Base-by-base conservation (phyloP, 2,113 vertebrate genomes). In the Tachysurus fulvidraco region DNA sequence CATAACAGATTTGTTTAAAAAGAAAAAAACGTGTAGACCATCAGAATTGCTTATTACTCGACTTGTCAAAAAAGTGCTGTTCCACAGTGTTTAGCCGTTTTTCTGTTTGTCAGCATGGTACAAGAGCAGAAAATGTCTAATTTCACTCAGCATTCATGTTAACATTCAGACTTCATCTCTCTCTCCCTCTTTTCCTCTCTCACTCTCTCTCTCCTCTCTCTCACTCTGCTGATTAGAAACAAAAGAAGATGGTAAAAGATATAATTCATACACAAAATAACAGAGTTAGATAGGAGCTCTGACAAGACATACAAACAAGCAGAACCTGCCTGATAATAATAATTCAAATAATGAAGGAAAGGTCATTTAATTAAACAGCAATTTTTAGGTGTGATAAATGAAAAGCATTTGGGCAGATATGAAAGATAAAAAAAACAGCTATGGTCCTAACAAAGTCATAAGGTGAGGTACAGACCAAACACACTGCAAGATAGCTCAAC, bases 131-230 rank as follows among this genome's bases (percentile, higher is more conserved):
- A 71, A 64, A 80, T 71, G 64, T 57, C 25, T 44, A 64, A 50
- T 86, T 50, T 60, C 25, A 50, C 30, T 83, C 57, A 62, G 73
- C 41, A 30, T 81, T 76, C 36, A 73, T 65, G 57, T 82, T 87
- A 87, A 59, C 89, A 84, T 93, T 91, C 88, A 85, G 46, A 86
- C 84, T 84, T 76, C 84, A 69, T 60, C 62, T 52, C 81, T 50
- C 64, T 21, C 30, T 52, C n/a, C 4, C 12, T 5, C 16, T 25
- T 13, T 4, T 41, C 4, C 19, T 12, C 16, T 46, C 73, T 46
- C 46, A 14, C 74, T 28, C 74, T 21, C 17, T 46, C 19, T 14
- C 44, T n/a, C 23, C 41, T 41, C 73, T 76, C 44, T 46, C 41
- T 69, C 78, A 23, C 71, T 54, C 87, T 67, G 76, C 12, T 85